Evolutionary conservation across 2,888 invertebrate genomes (phyloP).

Genomic region (Philereme vetulata): DNA sequence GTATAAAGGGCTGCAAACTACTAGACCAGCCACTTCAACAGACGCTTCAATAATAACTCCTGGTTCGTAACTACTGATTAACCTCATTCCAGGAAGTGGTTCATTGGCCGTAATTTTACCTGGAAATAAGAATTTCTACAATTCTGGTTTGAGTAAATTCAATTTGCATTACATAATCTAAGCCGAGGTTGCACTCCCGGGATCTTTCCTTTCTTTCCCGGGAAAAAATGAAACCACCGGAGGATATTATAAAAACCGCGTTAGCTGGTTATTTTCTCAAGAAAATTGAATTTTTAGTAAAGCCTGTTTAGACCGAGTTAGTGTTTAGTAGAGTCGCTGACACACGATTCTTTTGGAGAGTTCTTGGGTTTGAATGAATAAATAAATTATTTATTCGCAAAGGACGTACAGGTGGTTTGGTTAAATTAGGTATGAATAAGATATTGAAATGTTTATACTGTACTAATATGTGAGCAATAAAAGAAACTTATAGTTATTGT

Average conservation of each 20-base stretch:
- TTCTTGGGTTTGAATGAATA: neutral
- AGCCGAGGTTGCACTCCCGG: conserved; percentile 28
- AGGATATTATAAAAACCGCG: conserved; percentile 38
- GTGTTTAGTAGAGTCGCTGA: neutral
- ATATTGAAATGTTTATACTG: no score
- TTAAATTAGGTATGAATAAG: no score
- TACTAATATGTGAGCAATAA: no score
- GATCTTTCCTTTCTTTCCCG: conserved; percentile 21
- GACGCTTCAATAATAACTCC: no score
- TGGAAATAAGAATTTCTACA: conserved; percentile 6
- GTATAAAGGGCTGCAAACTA: no score
- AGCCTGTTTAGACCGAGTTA: conserved; percentile 6
- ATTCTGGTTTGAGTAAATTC: conserved; percentile 20
- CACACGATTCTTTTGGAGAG: neutral
- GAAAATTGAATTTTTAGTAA: conserved; percentile 37
- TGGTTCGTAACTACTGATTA: no score
- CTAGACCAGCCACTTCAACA: no score
- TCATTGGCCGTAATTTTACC: neutral
- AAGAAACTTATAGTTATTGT: no score
- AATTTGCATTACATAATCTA: conserved; percentile 29
- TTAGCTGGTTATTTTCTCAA: conserved; percentile 39
- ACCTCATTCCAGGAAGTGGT: no score
- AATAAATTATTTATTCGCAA: no score
- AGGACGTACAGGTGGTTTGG: no score
- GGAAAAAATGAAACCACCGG: conserved; percentile 18